These are phyloP conservation scores for Chlorops oryzae DNA, from an alignment of 1,140 invertebrate species.

Conservation along the genomic window DNA sequence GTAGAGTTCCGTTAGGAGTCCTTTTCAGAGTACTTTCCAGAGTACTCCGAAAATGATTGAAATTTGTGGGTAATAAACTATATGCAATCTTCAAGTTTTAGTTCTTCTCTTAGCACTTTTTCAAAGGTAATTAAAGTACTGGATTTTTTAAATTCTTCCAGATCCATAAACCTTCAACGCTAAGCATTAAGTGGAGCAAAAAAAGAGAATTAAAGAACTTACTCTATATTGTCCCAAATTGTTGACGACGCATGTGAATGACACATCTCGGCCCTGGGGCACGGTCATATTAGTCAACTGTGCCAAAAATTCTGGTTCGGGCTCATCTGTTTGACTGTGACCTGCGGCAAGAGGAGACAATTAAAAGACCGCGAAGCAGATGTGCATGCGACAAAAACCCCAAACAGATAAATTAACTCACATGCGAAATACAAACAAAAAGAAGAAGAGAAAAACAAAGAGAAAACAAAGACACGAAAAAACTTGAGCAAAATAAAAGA, in stretches of 20 bases:
- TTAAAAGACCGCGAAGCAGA: neutral
- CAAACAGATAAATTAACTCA: neutral
- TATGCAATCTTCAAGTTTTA: too few relatives aligned
- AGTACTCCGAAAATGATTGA: too few relatives aligned
- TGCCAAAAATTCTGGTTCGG: conserved; percentile 71
- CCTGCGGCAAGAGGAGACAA: conserved; percentile 19
- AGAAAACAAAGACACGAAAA: neutral
- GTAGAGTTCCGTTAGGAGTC: too few relatives aligned
- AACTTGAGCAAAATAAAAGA: neutral
- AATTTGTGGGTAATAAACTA: too few relatives aligned
- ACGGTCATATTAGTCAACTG: conserved; percentile 83
- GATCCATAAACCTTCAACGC: too few relatives aligned
- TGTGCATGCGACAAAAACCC: neutral
- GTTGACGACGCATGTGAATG: conserved; percentile 83
- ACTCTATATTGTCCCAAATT: conserved; percentile 80
- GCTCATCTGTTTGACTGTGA: conserved; percentile 44
- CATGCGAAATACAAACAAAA: neutral
- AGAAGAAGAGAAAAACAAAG: neutral
- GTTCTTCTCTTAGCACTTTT: too few relatives aligned
- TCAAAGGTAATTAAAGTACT: too few relatives aligned
- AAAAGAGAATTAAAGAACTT: conserved; percentile 36
- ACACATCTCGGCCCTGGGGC: conserved; percentile 76
- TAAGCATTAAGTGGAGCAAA: too few relatives aligned
- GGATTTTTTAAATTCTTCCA: too few relatives aligned
- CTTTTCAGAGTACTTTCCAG: too few relatives aligned